These are phyloP conservation scores for Anorthoa munda DNA, from an alignment of 2,888 invertebrate genomes.

Conservation along the genomic window DNA sequence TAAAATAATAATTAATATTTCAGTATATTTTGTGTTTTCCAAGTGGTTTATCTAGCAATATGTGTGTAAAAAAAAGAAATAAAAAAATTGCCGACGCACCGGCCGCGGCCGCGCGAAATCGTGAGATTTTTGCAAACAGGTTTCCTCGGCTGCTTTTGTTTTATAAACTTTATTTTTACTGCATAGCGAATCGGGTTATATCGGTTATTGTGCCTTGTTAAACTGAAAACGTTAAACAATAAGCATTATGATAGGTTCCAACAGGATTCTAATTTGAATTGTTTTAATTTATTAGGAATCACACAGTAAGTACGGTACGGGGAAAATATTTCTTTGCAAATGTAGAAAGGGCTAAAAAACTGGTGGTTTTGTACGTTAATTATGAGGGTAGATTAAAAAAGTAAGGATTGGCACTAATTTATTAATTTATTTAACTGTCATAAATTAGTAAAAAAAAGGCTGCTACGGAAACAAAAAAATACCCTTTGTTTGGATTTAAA, in stretches of 20 bases:
- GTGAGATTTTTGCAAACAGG: constrained; percentile 85
- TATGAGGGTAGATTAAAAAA: constrained; percentile 20
- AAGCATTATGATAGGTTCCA: not conserved
- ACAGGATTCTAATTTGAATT: constrained; percentile 15
- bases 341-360: not conserved
- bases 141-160: constrained; percentile 78
- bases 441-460: not conserved
- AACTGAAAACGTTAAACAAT: constrained; percentile 33
- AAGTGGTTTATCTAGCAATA: constrained; percentile 42
- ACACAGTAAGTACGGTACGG: not conserved
- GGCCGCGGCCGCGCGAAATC: constrained; percentile 81
- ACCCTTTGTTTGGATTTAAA: not conserved
- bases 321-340: not conserved
- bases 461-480: not conserved
- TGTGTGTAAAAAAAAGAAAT: constrained; percentile 66
- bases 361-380: too few species aligned
- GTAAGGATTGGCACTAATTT: not conserved
- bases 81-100: constrained; percentile 72
- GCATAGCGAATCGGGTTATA: constrained; percentile 71
- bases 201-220: constrained; percentile 58
- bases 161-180: constrained; percentile 75
- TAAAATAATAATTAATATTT: constrained; percentile 72
- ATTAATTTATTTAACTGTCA: not conserved
- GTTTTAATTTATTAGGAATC: not conserved
- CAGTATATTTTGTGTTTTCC: constrained; percentile 62